phyloP scores from a whole-genome alignment of 1,140 invertebrate species.

The Campoletis sonorensis region DNA sequence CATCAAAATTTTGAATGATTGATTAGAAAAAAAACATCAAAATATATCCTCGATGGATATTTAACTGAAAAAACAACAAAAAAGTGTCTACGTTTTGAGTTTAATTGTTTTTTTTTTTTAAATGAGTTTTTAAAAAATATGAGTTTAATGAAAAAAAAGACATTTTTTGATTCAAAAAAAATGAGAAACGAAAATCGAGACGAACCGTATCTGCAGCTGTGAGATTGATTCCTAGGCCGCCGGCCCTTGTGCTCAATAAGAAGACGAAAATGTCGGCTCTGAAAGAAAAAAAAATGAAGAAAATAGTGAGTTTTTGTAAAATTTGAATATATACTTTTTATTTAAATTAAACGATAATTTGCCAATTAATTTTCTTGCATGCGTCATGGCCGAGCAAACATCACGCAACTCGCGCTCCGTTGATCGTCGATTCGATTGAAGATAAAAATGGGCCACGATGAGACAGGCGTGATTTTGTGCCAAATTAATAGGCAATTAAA shows the following conservation, averaged over 20 bases:
- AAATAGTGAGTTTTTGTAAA: neutral
- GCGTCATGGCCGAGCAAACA: constrained; percentile 57
- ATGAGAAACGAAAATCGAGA: constrained; percentile 14
- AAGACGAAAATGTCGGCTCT: constrained; percentile 97
- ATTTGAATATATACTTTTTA: no score
- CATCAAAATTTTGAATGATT: no score
- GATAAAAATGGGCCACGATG: constrained; percentile 33
- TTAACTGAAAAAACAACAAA: no score
- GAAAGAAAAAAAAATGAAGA: constrained; percentile 58
- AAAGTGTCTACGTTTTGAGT: no score
- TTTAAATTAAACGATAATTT: constrained; percentile 41
- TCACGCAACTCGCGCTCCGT: constrained; percentile 56
- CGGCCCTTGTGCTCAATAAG: constrained; percentile 95
- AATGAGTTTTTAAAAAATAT: no score
- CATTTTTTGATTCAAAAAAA: neutral
- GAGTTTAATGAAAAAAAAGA: no score
- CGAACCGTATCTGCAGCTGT: constrained; percentile 97
- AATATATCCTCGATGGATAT: no score
- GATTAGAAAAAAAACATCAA: no score
- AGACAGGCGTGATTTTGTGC: no score
- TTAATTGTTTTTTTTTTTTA: no score
- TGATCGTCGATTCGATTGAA: neutral
- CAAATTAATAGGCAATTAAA: no score
- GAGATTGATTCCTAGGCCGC: constrained; percentile 98
- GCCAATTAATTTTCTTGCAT: constrained; percentile 61